A percentile compares a stretch with the other conserved stretches of the same genome.
phyloP scores from a whole-genome alignment of 2,113 vertebrate species.

The Phrynocephalus versicolor region DNA sequence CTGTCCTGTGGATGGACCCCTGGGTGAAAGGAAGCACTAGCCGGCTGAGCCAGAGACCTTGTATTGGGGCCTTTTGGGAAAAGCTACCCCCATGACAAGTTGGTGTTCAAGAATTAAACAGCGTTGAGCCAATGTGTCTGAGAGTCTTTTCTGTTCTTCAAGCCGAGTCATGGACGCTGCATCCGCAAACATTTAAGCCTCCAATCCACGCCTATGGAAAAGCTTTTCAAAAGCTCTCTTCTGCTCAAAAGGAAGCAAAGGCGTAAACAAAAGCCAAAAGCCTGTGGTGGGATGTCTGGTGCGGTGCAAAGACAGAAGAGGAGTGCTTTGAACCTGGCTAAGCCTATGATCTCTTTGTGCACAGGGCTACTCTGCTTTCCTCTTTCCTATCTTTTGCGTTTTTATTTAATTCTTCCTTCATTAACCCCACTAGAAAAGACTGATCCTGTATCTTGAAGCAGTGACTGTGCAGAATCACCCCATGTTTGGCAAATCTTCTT shows the following conservation, averaged over 20 bases:
- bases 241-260: too few relatives aligned
- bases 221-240: not conserved
- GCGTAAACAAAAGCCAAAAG: not conserved
- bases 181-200: not conserved
- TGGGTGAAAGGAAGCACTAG: not conserved
- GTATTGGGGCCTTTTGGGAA: fast-evolving
- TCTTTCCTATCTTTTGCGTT: not conserved
- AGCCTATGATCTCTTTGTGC: not conserved
- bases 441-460: too few relatives aligned
- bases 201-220: not conserved
- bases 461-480: too few relatives aligned
- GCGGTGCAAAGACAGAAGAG: not conserved
- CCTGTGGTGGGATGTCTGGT: not conserved
- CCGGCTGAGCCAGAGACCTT: too few relatives aligned
- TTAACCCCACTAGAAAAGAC: too few relatives aligned
- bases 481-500: too few relatives aligned
- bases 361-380: not conserved
- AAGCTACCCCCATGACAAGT: not conserved
- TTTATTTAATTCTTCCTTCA: not conserved
- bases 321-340: not conserved
- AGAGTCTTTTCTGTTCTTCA: not conserved
- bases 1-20: too few relatives aligned
- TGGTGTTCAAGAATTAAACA: slow-evolving; percentile 35
- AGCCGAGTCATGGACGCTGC: not conserved
- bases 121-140: not conserved